These are phyloP conservation scores for Chloroceryle inda DNA, from an alignment of 2,797 vertebrate genomes.

Conservation along the genomic window DNA sequence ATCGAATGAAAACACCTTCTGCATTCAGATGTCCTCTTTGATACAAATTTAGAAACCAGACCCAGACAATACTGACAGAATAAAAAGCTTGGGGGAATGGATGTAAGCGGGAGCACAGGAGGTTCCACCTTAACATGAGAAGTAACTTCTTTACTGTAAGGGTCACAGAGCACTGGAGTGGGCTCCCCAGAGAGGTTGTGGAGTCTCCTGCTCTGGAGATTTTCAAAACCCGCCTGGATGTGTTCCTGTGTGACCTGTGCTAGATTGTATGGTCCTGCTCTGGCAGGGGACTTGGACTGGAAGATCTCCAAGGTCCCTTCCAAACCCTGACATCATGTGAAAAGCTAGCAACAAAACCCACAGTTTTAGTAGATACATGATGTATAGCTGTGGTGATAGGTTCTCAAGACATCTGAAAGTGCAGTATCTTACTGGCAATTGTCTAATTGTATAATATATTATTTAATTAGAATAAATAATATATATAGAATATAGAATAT, in stretches of 20 bases:
- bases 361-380: background rate
- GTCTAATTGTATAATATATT: background rate
- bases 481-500: background rate
- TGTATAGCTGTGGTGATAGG: background rate
- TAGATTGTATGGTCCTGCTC: no score
- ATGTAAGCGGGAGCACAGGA: no score
- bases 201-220: no score
- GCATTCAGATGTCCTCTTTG: background rate
- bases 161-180: no score
- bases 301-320: no score
- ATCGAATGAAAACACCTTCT: background rate
- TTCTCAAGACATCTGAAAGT: background rate
- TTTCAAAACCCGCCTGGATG: no score
- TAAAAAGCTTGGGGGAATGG: background rate
- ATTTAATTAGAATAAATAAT: background rate
- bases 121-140: no score
- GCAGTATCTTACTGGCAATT: background rate
- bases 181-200: no score
- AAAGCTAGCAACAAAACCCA: background rate
- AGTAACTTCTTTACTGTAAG: no score
- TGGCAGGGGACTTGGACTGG: no score
- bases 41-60: background rate
- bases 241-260: no score
- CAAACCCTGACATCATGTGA: no score
- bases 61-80: background rate